These are phyloP conservation scores for Atherinosoma microstoma DNA, from an alignment of 2,797 vertebrate species.

Conservation along the genomic window DNA sequence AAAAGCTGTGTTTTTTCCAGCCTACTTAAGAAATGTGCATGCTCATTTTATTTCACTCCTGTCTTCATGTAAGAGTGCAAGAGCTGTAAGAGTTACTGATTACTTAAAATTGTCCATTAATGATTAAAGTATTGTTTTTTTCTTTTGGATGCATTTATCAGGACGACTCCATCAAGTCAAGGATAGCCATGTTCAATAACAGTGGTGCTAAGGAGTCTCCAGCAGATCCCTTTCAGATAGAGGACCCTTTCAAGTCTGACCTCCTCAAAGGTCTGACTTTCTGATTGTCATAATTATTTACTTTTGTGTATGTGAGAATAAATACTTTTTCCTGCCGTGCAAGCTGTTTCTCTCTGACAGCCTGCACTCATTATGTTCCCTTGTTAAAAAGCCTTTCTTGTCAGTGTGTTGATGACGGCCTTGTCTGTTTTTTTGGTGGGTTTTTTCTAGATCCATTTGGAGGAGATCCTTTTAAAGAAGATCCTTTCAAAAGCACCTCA, in stretches of 20 bases:
- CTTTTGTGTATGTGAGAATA: background rate
- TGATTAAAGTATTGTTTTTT: background rate
- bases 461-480: constrained; percentile 86
- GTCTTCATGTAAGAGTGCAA: too few relatives aligned
- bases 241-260: constrained; percentile 95
- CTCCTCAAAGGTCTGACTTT: constrained; percentile 88
- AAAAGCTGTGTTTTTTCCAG: too few relatives aligned
- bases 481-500: constrained; percentile 80
- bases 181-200: constrained; percentile 89
- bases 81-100: background rate
- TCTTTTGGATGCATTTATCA: constrained; percentile 58
- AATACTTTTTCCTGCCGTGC: background rate
- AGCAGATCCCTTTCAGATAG: constrained; percentile 92
- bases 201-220: constrained; percentile 79
- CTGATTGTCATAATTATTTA: background rate
- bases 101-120: background rate
- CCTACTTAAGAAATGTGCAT: background rate
- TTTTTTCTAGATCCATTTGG: constrained; percentile 86
- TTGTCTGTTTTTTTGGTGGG: background rate
- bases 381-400: constrained; percentile 19
- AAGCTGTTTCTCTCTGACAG: constrained; percentile 1
- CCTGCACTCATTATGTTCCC: background rate
- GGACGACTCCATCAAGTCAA: constrained; percentile 92
- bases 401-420: background rate
- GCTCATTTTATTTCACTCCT: background rate